Evolutionary conservation across 2,888 invertebrate species (phyloP), one percentile per base, ranked within the genome.

Genomic region (Epinotia bilunana): DNA sequence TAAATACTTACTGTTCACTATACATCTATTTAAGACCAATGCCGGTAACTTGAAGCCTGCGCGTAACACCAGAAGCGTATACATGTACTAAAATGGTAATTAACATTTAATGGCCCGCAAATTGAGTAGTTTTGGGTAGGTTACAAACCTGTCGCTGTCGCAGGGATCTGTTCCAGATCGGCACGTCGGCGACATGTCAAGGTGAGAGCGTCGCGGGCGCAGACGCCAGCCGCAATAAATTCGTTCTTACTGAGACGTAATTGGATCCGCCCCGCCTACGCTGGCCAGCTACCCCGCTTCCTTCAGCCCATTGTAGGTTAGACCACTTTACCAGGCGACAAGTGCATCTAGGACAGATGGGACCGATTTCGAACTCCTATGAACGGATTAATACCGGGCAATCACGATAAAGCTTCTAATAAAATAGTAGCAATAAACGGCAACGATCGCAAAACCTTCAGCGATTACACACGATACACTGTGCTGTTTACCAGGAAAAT

Each of bases 211-310:
- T 68, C 71, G 77, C 72, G 58, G 58, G n/a, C 69, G 70, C 67
- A 63, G 84, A 83, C 81, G 83, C 84, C 84, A 83, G 83, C 83
- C 80, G 86, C 88, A 84, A 90, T 91, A 90, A 92, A 91, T 91
- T 89, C 85, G 84, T 88, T 88, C 86, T 86, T 84, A 83, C 83
- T 83, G 84, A 86, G 87, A 87, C 88, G 88, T 91, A 91, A 92
- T 90, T 90, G 88, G 90, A 90, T 86, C 87, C 86, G 86, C 84
- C 82, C 83, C 89, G 86, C 92, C 92, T 83, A 91, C 91, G 84
- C 84, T 77, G 64, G 62, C 55, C 43, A 72, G 76, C 65, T 78
- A 79, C 77, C 79, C 77, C 58, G 77, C 77, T 79, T 79, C 73
- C 60, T 72, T 72, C 76, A 72, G 77, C 74, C 75, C 72, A 74